phyloP scores from a whole-genome alignment of 2,888 invertebrate genomes.

The Macrophya annulata region DNA sequence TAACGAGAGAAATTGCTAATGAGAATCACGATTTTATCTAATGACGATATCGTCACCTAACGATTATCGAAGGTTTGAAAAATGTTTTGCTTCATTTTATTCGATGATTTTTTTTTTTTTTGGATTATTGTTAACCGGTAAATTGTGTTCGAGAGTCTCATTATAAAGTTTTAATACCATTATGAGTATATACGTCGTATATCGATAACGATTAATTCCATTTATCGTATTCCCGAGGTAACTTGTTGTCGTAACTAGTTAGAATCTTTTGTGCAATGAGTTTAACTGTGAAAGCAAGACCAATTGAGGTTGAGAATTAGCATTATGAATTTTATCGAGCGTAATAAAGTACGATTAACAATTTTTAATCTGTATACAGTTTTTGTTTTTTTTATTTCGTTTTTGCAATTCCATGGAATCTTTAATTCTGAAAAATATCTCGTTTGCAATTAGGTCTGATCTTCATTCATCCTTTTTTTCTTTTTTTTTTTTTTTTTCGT shows the following conservation, averaged over 20 bases:
- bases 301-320: not conserved
- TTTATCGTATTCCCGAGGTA: not conserved
- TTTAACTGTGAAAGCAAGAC: not conserved
- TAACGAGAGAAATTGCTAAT: not conserved
- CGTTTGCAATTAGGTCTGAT: not conserved
- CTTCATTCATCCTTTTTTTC: not conserved
- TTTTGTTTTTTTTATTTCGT: not conserved
- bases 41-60: not conserved
- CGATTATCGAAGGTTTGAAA: not conserved
- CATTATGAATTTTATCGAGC: no score
- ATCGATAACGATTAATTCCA: conserved; percentile 22
- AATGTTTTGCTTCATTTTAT: not conserved
- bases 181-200: not conserved
- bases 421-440: not conserved
- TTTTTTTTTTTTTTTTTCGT: not conserved
- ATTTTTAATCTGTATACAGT: not conserved
- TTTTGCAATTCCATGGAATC: not conserved
- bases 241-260: not conserved
- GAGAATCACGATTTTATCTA: not conserved
- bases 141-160: conserved; percentile 13
- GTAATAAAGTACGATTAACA: no score
- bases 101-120: not conserved
- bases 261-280: not conserved
- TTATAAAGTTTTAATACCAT: conserved; percentile 32
- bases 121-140: not conserved